Conservation (phyloP, 1,140 invertebrate species). For the Heliconius himera region DNA sequence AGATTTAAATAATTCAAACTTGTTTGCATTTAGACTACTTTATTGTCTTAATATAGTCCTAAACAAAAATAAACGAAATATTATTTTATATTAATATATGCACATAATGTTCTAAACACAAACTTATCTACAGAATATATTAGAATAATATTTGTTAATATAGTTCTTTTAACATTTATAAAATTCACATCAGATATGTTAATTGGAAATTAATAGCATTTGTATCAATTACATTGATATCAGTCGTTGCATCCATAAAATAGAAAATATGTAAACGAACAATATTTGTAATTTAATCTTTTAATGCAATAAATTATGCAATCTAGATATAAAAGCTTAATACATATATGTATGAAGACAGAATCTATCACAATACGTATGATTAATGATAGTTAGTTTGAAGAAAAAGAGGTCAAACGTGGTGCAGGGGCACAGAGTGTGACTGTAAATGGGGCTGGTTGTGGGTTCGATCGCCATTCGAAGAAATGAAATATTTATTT, state of each 20-base stretch:
- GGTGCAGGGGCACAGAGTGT: no score
- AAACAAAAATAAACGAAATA: not conserved
- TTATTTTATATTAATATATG: not conserved
- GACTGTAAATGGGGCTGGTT: no score
- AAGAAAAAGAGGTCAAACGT: no score
- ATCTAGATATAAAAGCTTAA: not conserved
- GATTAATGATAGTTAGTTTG: not conserved
- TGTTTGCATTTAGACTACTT: not conserved
- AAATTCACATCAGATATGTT: not conserved
- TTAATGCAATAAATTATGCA: not conserved
- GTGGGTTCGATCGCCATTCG: no score
- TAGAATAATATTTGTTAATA: not conserved
- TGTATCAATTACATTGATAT: not conserved
- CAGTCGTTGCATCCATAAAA: not conserved
- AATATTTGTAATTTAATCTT: conserved; percentile 9
- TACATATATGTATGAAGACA: not conserved
- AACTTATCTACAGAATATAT: not conserved
- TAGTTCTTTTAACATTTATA: not conserved
- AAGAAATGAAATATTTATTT: no score
- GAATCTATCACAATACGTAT: not conserved
- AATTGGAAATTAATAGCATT: conserved; percentile 5
- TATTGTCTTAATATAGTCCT: not conserved
- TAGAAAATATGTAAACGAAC: not conserved
- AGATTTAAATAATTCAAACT: not conserved
- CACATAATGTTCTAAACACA: not conserved